phyloP scores from a whole-genome alignment of 1,140 invertebrate species.

The Camponotus floridanus region DNA sequence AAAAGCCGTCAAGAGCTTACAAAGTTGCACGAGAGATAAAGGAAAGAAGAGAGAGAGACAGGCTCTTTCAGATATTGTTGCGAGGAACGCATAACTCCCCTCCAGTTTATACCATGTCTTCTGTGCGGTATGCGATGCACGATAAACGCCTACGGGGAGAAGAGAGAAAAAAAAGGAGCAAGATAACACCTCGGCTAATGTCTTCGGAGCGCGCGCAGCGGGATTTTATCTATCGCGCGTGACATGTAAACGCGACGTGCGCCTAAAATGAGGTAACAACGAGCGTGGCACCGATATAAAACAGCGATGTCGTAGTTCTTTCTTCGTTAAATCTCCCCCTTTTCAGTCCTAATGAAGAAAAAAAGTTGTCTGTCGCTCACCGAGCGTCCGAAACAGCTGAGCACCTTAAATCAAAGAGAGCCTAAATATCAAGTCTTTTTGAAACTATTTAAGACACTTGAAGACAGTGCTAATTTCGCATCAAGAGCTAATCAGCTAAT shows the following conservation, averaged over 20 bases:
- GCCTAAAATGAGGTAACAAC: slow-evolving; percentile 31
- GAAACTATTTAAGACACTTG: too few relatives aligned
- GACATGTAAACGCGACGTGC: slow-evolving; percentile 9
- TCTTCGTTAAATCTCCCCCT: neutral
- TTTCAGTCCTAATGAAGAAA: too few relatives aligned
- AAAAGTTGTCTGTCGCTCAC: neutral
- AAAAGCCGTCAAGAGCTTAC: neutral
- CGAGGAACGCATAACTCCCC: neutral
- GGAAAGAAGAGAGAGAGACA: neutral
- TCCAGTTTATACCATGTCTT: neutral
- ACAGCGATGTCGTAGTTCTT: too few relatives aligned
- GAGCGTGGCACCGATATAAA: slow-evolving; percentile 9
- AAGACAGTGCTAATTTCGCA: too few relatives aligned
- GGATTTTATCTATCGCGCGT: slow-evolving; percentile 29
- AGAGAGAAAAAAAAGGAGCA: neutral
- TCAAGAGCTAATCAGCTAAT: too few relatives aligned
- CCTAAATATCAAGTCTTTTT: neutral
- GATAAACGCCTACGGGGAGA: slow-evolving; percentile 11
- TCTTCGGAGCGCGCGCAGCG: neutral
- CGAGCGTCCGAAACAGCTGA: neutral
- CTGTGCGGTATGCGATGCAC: slow-evolving; percentile 20
- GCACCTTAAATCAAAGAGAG: neutral
- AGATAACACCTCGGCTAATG: slow-evolving; percentile 5
- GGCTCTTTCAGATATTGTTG: neutral
- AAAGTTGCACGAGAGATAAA: neutral